phyloP scores from a whole-genome alignment of 1,140 invertebrate genomes.

The Gryllus bimaculatus region DNA sequence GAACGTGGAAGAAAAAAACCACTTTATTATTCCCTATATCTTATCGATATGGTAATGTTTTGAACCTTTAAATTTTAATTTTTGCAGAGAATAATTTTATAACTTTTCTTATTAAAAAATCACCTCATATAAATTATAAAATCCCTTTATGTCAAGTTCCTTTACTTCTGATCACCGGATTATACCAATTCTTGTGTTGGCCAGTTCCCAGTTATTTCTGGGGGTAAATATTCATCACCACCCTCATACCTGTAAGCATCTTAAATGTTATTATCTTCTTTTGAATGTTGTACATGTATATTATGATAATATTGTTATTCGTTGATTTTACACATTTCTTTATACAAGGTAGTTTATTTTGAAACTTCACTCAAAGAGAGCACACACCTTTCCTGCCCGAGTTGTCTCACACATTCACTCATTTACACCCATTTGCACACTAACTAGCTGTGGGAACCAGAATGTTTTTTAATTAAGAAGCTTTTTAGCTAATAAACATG shows the following conservation, averaged over 20 bases:
- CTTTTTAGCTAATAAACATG: not conserved
- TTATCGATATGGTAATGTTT: constrained; percentile 15
- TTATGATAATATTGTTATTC: not conserved
- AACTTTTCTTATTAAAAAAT: constrained; percentile 8
- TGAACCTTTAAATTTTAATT: constrained; percentile 9
- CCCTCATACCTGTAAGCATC: not conserved
- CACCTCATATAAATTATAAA: constrained; percentile 9
- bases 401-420: constrained; percentile 10
- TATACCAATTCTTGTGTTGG: not conserved
- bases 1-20: not conserved
- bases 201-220: not conserved
- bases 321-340: constrained; percentile 6
- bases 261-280: not conserved
- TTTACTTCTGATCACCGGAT: constrained; percentile 13
- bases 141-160: not conserved
- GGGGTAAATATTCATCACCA: too few species aligned
- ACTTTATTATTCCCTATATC: constrained; percentile 7
- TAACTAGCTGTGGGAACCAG: not conserved
- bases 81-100: not conserved
- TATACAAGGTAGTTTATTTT: constrained; percentile 7
- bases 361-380: constrained; percentile 2
- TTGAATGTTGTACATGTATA: not conserved
- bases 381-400: constrained; percentile 15
- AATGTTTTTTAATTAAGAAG: not conserved
- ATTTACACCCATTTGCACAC: not conserved